Conservation (phyloP, 2,888 invertebrate genomes). For the Apodemia hepburni region DNA sequence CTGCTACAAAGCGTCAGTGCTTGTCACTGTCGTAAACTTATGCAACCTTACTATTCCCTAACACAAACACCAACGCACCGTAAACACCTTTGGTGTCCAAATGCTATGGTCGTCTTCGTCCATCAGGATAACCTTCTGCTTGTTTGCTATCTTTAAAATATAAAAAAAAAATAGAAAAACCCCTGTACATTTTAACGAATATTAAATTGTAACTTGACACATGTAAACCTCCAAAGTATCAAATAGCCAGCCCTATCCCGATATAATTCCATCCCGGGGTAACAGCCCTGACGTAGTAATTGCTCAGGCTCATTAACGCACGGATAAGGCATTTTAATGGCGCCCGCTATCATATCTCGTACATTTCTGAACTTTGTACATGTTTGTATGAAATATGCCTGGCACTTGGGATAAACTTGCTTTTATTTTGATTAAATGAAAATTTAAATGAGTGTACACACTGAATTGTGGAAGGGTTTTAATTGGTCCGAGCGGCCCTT, state of each 20-base stretch:
- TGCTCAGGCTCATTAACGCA: slow-evolving; percentile 7
- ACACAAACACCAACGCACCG: no score
- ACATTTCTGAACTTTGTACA: slow-evolving; percentile 3
- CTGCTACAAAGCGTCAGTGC: no score
- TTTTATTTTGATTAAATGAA: neutral
- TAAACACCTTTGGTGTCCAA: no score
- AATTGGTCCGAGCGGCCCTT: no score
- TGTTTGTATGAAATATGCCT: neutral
- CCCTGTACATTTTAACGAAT: no score
- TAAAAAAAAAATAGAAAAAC: no score
- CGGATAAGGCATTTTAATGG: slow-evolving; percentile 14
- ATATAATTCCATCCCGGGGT: neutral
- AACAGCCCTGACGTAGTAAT: slow-evolving; percentile 11
- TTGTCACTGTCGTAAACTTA: no score
- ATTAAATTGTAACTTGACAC: neutral
- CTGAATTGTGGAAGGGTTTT: no score
- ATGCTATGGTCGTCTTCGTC: no score
- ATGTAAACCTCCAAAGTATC: neutral
- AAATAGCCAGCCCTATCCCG: neutral
- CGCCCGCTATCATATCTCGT: slow-evolving; percentile 2
- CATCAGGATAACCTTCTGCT: no score
- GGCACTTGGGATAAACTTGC: neutral
- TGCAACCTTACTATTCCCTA: no score
- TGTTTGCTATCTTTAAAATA: no score
- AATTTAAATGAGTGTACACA: neutral